phyloP scores from a whole-genome alignment of 1,140 invertebrate species.

The Globodera ellingtonae region DNA sequence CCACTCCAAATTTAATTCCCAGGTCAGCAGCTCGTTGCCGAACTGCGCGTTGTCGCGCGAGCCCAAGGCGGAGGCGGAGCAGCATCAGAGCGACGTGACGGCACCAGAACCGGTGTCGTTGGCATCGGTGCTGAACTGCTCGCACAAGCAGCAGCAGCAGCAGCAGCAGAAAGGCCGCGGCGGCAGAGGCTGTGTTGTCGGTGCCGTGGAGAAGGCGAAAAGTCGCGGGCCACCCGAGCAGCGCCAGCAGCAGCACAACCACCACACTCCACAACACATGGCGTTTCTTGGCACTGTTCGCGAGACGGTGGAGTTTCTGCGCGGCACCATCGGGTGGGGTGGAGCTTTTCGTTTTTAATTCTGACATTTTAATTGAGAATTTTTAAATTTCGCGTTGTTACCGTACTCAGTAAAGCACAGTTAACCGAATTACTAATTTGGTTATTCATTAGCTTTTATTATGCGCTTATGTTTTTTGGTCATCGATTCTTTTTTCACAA shows the following conservation, averaged over 20 bases:
- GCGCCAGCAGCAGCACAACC: background rate
- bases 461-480: too few relatives aligned
- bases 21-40: background rate
- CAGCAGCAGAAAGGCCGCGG: background rate
- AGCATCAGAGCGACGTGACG: background rate
- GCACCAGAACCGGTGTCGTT: background rate
- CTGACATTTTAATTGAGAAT: background rate
- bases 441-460: too few relatives aligned
- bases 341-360: background rate
- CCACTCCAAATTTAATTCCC: too few relatives aligned
- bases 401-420: too few relatives aligned
- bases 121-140: too few relatives aligned
- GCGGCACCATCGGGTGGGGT: slow-evolving; percentile 12
- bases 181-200: too few relatives aligned
- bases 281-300: slow-evolving; percentile 5
- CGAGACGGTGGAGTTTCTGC: slow-evolving; percentile 9
- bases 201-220: background rate
- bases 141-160: background rate
- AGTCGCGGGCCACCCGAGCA: slow-evolving; percentile 2
- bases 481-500: too few relatives aligned
- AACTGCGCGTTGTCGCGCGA: background rate
- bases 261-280: background rate
- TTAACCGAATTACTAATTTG: too few relatives aligned
- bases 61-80: background rate
- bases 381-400: background rate